Conservation (phyloP, 2,797 vertebrate species). For the Gallirallus australis region DNA sequence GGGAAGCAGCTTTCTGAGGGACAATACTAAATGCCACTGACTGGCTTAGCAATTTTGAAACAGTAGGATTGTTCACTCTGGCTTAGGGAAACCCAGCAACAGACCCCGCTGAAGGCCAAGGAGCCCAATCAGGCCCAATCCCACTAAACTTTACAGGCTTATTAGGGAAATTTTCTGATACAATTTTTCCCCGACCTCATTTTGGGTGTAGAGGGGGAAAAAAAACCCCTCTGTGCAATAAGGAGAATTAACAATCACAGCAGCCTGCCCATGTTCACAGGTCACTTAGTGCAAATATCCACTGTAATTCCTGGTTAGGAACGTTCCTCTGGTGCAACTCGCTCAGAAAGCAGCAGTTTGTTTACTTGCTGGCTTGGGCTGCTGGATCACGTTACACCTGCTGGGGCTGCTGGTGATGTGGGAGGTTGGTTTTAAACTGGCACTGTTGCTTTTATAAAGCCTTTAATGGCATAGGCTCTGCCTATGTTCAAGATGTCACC, state of each 20-base stretch:
- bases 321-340: background rate
- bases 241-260: background rate
- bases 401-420: background rate
- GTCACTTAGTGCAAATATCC: background rate
- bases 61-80: background rate
- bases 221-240: background rate
- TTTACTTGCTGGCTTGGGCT: conserved; percentile 38
- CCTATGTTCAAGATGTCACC: conserved; percentile 5
- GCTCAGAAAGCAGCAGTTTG: conserved; percentile 3
- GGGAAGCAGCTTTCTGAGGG: background rate
- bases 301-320: background rate
- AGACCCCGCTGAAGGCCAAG: background rate
- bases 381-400: conserved; percentile 53
- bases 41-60: background rate
- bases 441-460: conserved; percentile 64
- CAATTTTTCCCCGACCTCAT: background rate
- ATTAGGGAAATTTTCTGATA: background rate
- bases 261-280: background rate
- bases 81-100: background rate
- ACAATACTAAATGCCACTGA: background rate
- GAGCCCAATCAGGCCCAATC: background rate
- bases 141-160: background rate
- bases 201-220: background rate
- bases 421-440: conserved; percentile 37
- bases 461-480: conserved; percentile 18